These are phyloP conservation scores for Myzus persicae DNA, from an alignment of 1,140 invertebrate species.

Conservation along the genomic window DNA sequence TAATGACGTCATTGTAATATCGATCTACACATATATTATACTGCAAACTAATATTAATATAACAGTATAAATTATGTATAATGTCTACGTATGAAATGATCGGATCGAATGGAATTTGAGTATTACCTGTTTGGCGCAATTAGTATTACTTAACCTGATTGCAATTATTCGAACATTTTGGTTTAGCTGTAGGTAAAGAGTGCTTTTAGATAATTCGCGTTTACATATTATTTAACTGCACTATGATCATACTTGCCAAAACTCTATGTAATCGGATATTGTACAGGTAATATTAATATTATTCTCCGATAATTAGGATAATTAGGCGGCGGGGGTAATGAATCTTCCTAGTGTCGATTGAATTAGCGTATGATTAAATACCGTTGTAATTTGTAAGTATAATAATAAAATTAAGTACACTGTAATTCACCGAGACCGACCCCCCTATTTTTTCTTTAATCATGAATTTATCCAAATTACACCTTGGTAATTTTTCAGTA, in stretches of 20 bases:
- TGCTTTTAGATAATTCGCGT: not conserved
- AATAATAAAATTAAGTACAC: not conserved
- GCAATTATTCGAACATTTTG: not conserved
- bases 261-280: not conserved
- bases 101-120: too few species aligned
- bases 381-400: not conserved
- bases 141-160: not conserved
- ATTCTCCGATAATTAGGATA: not conserved
- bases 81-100: not conserved
- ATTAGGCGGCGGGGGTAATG: not conserved
- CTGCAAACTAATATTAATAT: not conserved
- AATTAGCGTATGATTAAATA: not conserved
- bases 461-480: not conserved
- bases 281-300: not conserved
- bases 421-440: too few species aligned
- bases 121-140: too few species aligned
- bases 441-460: not conserved
- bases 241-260: not conserved
- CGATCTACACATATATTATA: not conserved
- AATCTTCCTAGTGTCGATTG: not conserved
- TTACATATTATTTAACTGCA: not conserved
- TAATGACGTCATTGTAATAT: not conserved
- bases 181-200: not conserved
- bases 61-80: not conserved
- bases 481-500: not conserved